Base-by-base conservation (phyloP, 2,888 invertebrate species). In the Stramonita haemastoma region DNA sequence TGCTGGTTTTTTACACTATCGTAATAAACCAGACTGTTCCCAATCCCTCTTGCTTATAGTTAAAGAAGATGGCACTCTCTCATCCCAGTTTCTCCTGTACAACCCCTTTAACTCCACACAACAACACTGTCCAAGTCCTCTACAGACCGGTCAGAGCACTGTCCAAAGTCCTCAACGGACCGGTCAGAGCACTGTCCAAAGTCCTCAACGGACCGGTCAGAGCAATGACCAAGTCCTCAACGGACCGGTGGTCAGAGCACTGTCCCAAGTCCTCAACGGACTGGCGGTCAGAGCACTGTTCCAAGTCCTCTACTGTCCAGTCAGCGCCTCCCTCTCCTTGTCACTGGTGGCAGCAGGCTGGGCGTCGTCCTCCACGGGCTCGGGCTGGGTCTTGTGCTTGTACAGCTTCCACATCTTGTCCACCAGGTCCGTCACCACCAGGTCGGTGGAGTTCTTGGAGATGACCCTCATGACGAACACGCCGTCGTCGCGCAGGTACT, bases 381-480 rank as follows among this genome's bases (percentile, higher is more conserved):
- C 90, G 60, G 89, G 86, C 56, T 87, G 87, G 1, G 87, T 66
- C 87, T 92, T 92, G 32, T 83, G 36, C 66, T 89, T 90, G 90
- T 91, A 93, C 29, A 91, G 56, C 77, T 91, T 90, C 92, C 92
- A 93, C 88, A 93, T 89, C 60, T 92, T 90, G 77, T 90, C 83
- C 56, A 93, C 91, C 66, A 93, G 90, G 86, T 93, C 93, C 17
- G 92, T 91, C 29, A 91, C 91, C 34, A 93, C 93, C 19, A 93
- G 90, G 34, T 93, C 92, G 22, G 93, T 93, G 5, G 93, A 93
- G 89, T 93, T 93, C 89, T 93, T 93, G 77, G 91, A 89, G 32
- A 93, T 90, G 34, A 93, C 93, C 17, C 93, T 81, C 36, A 93
- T 87, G 46, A 93, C 92, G 36, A 93, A 93, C 81, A 93, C 91